These are phyloP conservation scores for Caenorhabditis sinica DNA, from an alignment of 2,888 invertebrate genomes.

Conservation along the genomic window DNA sequence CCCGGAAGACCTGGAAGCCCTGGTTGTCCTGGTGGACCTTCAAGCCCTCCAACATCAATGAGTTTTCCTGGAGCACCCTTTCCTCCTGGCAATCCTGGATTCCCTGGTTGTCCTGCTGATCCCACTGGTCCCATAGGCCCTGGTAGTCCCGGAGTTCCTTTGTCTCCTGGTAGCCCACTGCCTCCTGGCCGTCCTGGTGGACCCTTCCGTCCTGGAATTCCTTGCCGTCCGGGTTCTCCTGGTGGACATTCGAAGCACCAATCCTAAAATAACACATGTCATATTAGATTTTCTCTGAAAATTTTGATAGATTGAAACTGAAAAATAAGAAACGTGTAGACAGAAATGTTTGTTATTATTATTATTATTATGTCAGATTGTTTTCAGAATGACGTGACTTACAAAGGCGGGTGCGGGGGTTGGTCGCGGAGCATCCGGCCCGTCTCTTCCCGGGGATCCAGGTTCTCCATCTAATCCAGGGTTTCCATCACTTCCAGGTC, in stretches of 20 bases:
- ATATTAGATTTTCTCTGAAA: not conserved
- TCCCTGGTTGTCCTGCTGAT: slow-evolving; percentile 62
- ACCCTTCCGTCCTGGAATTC: slow-evolving; percentile 73
- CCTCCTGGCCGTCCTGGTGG: slow-evolving; percentile 71
- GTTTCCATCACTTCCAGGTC: slow-evolving; percentile 77
- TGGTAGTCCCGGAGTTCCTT: slow-evolving; percentile 60
- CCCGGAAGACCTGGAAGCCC: slow-evolving; percentile 73
- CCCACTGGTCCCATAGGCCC: slow-evolving; percentile 65
- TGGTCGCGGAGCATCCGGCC: slow-evolving; percentile 72
- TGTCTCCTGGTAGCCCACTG: slow-evolving; percentile 72
- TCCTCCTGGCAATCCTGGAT: slow-evolving; percentile 66
- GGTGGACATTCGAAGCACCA: slow-evolving; percentile 80
- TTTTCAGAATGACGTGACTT: slow-evolving; percentile 19
- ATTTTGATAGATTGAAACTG: slow-evolving; percentile 14
- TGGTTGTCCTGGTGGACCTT: slow-evolving; percentile 70
- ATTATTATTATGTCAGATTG: not conserved
- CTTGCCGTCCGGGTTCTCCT: slow-evolving; percentile 77
- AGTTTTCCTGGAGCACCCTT: slow-evolving; percentile 68
- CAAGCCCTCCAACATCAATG: slow-evolving; percentile 48
- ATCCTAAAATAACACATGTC: slow-evolving; percentile 64
- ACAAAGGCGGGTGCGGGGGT: slow-evolving; percentile 73
- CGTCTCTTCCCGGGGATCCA: slow-evolving; percentile 74
- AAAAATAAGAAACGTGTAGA: slow-evolving; percentile 16
- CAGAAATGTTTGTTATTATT: not conserved
- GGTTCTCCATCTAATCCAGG: slow-evolving; percentile 76